These are phyloP conservation scores for Cuniculus paca DNA, from an alignment of 2,797 vertebrate genomes.

Conservation along the genomic window DNA sequence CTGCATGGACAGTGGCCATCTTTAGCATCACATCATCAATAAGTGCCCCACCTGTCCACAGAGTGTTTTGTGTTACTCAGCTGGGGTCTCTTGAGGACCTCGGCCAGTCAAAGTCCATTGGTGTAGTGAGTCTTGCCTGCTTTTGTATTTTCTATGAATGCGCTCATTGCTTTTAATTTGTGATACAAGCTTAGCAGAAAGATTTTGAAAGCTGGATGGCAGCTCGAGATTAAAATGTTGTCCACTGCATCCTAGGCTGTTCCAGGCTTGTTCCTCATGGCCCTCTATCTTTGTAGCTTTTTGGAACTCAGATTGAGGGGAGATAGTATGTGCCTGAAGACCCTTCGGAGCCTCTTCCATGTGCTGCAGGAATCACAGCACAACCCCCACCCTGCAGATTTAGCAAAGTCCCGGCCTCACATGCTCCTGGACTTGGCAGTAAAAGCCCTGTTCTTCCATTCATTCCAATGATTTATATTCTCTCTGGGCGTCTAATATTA, in stretches of 20 bases:
- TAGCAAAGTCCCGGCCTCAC: constrained; percentile 79
- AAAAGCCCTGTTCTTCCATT: constrained; percentile 77
- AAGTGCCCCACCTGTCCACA: accelerated
- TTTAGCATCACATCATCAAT: accelerated
- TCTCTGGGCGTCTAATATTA: constrained; percentile 87
- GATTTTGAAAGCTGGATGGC: background rate
- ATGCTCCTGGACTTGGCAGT: constrained; percentile 85
- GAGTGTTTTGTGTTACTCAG: background rate
- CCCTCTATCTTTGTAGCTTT: background rate
- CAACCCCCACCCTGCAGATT: constrained; percentile 51
- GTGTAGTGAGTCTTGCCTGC: background rate
- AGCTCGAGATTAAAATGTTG: background rate
- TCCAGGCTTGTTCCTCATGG: background rate
- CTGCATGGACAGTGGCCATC: background rate
- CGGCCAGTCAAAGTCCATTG: background rate
- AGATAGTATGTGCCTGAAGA: background rate
- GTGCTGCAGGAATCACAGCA: constrained; percentile 55
- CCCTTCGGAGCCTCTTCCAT: constrained; percentile 51
- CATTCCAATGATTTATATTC: constrained; percentile 87
- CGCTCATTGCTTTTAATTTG: constrained; percentile 14
- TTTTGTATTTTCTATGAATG: background rate
- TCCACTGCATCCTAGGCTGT: background rate
- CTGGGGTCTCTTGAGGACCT: background rate
- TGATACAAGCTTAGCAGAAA: background rate
- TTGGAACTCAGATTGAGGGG: constrained; percentile 34